Evolutionary conservation across 2,113 vertebrate species (phyloP).

Genomic region (Calypte anna): DNA sequence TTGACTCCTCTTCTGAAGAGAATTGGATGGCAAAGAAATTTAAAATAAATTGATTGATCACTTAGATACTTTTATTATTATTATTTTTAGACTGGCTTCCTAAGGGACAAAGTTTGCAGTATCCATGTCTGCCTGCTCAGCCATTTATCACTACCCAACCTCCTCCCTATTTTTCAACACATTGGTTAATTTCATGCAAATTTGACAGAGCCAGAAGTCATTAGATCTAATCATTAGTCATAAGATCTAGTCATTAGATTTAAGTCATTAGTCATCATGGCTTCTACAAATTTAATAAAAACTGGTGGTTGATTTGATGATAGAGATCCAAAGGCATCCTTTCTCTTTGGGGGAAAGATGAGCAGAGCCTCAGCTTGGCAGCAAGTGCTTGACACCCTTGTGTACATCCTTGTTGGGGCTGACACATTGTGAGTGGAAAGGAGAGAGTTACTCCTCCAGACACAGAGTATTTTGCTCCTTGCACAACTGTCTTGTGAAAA

Average conservation of each 20-base stretch:
- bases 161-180: conserved; percentile 3
- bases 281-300: conserved; percentile 1
- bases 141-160: neutral
- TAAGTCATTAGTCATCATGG: conserved; percentile 33
- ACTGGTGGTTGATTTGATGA: neutral
- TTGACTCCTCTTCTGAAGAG: neutral
- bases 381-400: neutral
- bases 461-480: neutral
- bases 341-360: neutral
- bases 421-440: neutral
- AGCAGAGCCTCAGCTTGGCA: neutral
- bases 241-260: conserved; percentile 47
- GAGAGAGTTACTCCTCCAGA: neutral
- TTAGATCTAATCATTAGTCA: conserved; percentile 54
- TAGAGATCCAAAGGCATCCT: neutral
- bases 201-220: conserved; percentile 41
- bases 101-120: neutral
- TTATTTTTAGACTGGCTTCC: conserved; percentile 20
- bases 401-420: neutral
- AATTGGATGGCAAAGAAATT: neutral
- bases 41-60: neutral
- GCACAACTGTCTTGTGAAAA: neutral
- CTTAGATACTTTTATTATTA: neutral
- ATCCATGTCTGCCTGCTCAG: conserved; percentile 4
- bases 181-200: conserved; percentile 23